Percentiles rank a stretch among this genome's conserved stretches.
phyloP scores from a whole-genome alignment of 2,888 invertebrate species.

The Salticus scenicus region DNA sequence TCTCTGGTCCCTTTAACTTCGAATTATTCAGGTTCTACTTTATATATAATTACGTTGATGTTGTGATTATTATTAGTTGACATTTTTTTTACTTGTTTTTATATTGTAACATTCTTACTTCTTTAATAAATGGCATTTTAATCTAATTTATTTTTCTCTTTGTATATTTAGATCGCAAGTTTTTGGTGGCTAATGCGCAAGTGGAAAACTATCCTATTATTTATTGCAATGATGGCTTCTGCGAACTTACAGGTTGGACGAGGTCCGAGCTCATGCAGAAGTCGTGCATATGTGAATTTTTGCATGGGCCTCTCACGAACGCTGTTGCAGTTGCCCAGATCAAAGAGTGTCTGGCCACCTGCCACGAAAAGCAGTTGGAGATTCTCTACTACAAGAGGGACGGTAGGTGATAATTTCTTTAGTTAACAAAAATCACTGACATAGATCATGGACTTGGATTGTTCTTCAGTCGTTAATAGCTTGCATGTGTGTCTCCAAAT shows the following conservation, averaged over 20 bases:
- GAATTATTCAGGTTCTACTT: too few relatives aligned
- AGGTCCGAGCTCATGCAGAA: constrained; percentile 89
- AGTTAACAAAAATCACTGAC: background rate
- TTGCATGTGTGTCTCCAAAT: too few relatives aligned
- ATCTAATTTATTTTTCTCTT: too few relatives aligned
- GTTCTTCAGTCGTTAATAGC: too few relatives aligned
- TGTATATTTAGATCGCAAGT: constrained; percentile 86
- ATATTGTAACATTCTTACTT: too few relatives aligned
- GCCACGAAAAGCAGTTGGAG: constrained; percentile 86
- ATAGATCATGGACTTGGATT: too few relatives aligned
- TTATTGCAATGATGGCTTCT: constrained; percentile 89
- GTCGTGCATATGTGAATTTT: constrained; percentile 85
- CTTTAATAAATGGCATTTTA: too few relatives aligned
- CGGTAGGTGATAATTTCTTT: constrained; percentile 79
- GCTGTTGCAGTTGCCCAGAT: constrained; percentile 83
- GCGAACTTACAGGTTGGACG: constrained; percentile 84
- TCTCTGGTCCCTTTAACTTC: too few relatives aligned
- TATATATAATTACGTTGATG: too few relatives aligned
- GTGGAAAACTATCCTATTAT: constrained; percentile 84
- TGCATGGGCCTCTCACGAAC: constrained; percentile 86
- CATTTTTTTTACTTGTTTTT: too few relatives aligned
- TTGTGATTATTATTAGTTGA: too few relatives aligned
- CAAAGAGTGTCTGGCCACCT: constrained; percentile 83
- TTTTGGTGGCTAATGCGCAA: constrained; percentile 87
- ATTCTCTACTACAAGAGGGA: constrained; percentile 88